phyloP scores from a whole-genome alignment of 2,888 invertebrate genomes.

The Sphaerophoria rueppellii region DNA sequence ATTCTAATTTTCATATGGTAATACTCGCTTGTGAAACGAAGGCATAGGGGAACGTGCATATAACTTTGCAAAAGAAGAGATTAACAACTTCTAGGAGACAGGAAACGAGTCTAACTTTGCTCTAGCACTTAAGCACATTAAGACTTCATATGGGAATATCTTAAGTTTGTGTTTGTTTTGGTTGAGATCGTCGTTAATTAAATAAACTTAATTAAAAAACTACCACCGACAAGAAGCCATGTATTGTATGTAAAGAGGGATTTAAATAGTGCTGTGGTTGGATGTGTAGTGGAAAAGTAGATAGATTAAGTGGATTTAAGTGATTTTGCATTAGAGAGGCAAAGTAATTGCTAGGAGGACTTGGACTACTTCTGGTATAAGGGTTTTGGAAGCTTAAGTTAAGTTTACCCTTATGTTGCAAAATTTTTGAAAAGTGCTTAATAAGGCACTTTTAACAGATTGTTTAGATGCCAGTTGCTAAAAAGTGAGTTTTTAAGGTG shows the following conservation, averaged over 20 bases:
- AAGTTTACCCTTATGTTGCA: too few relatives aligned
- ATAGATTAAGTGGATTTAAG: slow-evolving; percentile 4
- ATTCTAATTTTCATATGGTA: slow-evolving; percentile 50
- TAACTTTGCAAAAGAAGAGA: slow-evolving; percentile 41
- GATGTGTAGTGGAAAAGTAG: background rate
- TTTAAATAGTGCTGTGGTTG: background rate
- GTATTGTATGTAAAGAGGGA: background rate
- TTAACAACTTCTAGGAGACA: slow-evolving; percentile 20
- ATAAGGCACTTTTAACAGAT: too few relatives aligned
- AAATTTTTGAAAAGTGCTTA: too few relatives aligned
- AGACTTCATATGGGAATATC: background rate
- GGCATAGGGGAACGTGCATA: slow-evolving; percentile 10
- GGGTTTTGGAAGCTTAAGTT: too few relatives aligned
- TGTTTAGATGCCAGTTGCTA: too few relatives aligned
- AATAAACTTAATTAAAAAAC: slow-evolving; percentile 37
- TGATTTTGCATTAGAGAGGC: background rate
- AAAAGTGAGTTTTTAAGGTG: too few relatives aligned
- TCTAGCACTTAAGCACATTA: slow-evolving; percentile 9
- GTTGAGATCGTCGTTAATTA: slow-evolving; percentile 44
- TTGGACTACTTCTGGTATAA: too few relatives aligned
- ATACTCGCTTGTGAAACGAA: slow-evolving; percentile 16
- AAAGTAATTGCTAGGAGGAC: background rate
- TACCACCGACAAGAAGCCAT: background rate
- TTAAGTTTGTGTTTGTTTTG: background rate
- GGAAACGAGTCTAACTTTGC: slow-evolving; percentile 17